Evolutionary conservation across 2,888 invertebrate species (phyloP), one percentile per base, ranked within the genome.

Genomic region (Trichogramma evanescens): DNA sequence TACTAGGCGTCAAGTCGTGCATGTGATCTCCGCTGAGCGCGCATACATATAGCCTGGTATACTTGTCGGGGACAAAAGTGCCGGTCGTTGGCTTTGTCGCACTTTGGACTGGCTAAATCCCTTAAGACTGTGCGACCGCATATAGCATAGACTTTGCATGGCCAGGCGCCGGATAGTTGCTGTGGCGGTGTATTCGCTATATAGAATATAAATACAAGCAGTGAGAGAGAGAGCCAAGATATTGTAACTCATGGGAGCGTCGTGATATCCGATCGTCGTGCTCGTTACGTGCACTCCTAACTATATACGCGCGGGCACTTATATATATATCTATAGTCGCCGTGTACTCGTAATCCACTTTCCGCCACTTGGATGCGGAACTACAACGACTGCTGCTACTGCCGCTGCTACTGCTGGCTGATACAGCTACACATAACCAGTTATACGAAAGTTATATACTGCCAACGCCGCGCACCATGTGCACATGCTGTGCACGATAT

Each of bases 11-110:
- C 26, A 26, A 26, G 26, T 26, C 26, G 26, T 26, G 26, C 26
- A 26, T 26, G 26, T 26, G 26, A 26, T 26, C 26, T 26, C 2
- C 26, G 26, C 26, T 26, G 26, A 26, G 26, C 26, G 26, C 26
- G 2, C 26, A 26, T 26, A 26, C 26, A 26, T 26, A 26, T 26
- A 26, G 2, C 26, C 26, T 26, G 26, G 26, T 26, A 26, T 26
- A 26, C 26, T 26, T 26, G 26, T 26, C 26, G 2, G 26, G 26
- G 26, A 26, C 26, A 26, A 26, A 26, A 26, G 26, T 26, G 26
- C 26, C 26, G 52, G 52, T 43, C 13, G 9, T 43, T 52, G 41
- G 52, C 52, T 52, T 52, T 52, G 52, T 52, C 52, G 43, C 42
- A 42, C 42, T 13, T 40, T 39, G 40, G 40, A 42, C 9, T 42